Base-by-base conservation (phyloP, 2,797 vertebrate species). In the Pipistrellus pygmaeus region DNA sequence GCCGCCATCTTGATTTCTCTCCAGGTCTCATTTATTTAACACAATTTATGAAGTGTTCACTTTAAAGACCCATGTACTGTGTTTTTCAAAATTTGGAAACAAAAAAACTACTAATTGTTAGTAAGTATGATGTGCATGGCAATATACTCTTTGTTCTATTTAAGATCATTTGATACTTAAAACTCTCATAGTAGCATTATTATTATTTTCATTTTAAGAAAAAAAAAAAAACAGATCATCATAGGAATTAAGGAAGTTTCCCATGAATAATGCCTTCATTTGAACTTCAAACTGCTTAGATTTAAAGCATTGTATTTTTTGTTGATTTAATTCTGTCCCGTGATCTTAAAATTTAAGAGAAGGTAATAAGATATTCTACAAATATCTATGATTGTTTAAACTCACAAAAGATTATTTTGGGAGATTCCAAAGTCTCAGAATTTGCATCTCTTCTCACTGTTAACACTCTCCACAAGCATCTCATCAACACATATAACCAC, bases 341-440 rank as follows among this genome's bases (percentile, higher is more conserved):
- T 80, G 44, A 7, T 87, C 44, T 85, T 90, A 62, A 92, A 81
- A 55, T 81, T 57, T 81, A 91, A 87, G 12, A 21, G 44, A 35
- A 75, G 15, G n/a, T 77, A 84, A 55, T 64, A 57, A 93, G 30
- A 53, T 76, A 81, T 23, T 68, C 14, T 85, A 69, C 8, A 92
- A 81, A 72, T 87, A 64, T 64, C 2, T 81, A 46, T 10, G 44
- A 27, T 64, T 20, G 75, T 44, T 81, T 90, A 77, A 80, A 87
- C 25, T 21, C 64, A 48, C 80, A 90, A 80, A 82, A 55, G 18
- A 2, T 72, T 95, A 93, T 93, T 95, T 90, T 81, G 12, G 18
- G 53, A 92, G 14, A 62, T 76, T 38, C 44, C 83, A 46, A 85
- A 85, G 25, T 69, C 53, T 93, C 32, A 80, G 57, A 80, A 94